These are phyloP conservation scores for Monopis laevigella DNA, from an alignment of 2,888 invertebrate genomes.

Conservation along the genomic window DNA sequence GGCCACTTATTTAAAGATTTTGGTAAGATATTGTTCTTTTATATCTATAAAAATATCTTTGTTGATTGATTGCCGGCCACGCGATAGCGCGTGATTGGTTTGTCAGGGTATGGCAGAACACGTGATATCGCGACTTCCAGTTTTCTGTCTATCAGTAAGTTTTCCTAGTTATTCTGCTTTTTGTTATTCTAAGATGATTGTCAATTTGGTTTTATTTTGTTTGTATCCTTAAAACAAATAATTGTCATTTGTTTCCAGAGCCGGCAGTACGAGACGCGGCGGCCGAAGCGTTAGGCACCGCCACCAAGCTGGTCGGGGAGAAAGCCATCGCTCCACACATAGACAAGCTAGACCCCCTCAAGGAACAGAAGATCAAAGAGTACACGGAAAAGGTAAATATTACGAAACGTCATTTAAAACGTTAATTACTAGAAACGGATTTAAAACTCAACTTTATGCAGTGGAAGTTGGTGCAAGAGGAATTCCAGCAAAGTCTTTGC, in stretches of 20 bases:
- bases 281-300: conserved; percentile 92
- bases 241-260: no score
- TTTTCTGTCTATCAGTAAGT: neutral
- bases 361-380: conserved; percentile 94
- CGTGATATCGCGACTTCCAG: neutral
- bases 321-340: conserved; percentile 87
- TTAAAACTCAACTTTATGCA: no score
- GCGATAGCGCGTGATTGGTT: no score
- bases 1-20: no score
- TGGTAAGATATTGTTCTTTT: no score
- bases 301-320: conserved; percentile 93
- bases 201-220: no score
- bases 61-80: no score
- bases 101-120: neutral
- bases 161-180: neutral
- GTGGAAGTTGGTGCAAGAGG: no score
- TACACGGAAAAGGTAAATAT: conserved; percentile 83
- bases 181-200: no score
- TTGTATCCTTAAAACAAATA: neutral
- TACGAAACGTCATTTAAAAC: neutral
- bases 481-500: no score
- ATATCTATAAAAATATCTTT: no score
- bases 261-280: conserved; percentile 92
- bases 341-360: conserved; percentile 88
- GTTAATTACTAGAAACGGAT: no score